These are phyloP conservation scores for Yponomeuta malinellus DNA, from an alignment of 2,888 invertebrate species.

Conservation along the genomic window DNA sequence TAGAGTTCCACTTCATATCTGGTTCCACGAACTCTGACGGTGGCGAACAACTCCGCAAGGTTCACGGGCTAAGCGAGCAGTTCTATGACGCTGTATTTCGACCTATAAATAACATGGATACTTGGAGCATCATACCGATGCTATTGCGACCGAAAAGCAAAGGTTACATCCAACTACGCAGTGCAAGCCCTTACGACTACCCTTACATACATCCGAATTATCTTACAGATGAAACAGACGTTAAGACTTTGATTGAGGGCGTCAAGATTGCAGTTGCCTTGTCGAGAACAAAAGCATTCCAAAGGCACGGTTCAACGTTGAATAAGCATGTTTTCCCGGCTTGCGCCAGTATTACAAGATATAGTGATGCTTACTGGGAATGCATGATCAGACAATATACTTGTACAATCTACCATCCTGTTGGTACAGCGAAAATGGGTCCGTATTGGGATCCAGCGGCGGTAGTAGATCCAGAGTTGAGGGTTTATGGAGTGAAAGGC, in stretches of 20 bases:
- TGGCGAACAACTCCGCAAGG: constrained; percentile 86
- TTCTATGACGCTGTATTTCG: constrained; percentile 86
- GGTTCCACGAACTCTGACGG: constrained; percentile 92
- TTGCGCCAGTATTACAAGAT: constrained; percentile 80
- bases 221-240: constrained; percentile 85
- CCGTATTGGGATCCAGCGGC: constrained; percentile 89
- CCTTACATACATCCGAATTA: constrained; percentile 96
- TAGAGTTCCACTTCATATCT: constrained; percentile 92
- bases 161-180: constrained; percentile 87
- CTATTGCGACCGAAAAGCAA: constrained; percentile 88
- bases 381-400: constrained; percentile 91
- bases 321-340: constrained; percentile 85
- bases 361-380: constrained; percentile 88
- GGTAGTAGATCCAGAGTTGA: constrained; percentile 86
- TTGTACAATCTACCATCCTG: constrained; percentile 90
- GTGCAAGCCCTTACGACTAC: constrained; percentile 89
- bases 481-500: constrained; percentile 87
- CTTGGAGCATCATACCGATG: constrained; percentile 91
- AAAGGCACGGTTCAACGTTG: constrained; percentile 81
- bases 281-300: constrained; percentile 86
- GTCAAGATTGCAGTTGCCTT: constrained; percentile 88
- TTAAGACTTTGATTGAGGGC: constrained; percentile 87
- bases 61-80: constrained; percentile 83
- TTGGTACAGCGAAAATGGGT: constrained; percentile 93
- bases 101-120: constrained; percentile 84